Percentiles rank a stretch among this genome's conserved stretches.
Conservation (phyloP, 2,888 invertebrate species). For the Leucophenga maculata region DNA sequence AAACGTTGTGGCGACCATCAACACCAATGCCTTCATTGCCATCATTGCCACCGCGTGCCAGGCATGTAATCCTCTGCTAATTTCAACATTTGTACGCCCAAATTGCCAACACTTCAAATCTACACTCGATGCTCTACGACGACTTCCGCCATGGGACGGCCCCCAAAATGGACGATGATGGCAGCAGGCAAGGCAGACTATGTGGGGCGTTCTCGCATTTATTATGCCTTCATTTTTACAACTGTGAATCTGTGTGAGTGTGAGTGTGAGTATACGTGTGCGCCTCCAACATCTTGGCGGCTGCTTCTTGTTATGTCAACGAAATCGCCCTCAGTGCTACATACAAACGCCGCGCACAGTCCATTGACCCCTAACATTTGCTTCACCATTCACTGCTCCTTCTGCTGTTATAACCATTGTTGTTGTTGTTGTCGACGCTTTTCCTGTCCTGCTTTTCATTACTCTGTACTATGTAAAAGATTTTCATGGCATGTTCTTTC, state of each 20-base stretch:
- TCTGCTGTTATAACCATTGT: background rate
- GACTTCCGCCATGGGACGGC: background rate
- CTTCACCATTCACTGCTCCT: background rate
- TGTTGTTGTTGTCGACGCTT: background rate
- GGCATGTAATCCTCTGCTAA: slow-evolving; percentile 6
- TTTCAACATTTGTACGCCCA: slow-evolving; percentile 14
- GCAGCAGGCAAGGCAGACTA: no score
- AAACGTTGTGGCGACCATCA: background rate
- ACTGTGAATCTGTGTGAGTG: background rate
- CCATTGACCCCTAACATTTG: slow-evolving; percentile 19
- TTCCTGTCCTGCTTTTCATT: background rate
- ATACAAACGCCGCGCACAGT: slow-evolving; percentile 4
- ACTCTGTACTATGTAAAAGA: no score
- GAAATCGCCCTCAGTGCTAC: background rate
- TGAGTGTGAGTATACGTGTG: slow-evolving; percentile 19
- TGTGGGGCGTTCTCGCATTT: background rate
- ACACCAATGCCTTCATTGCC: background rate
- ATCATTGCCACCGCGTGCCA: background rate
- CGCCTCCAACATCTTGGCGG: background rate
- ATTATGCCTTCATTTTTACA: background rate
- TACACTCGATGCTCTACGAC: background rate
- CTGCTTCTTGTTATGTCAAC: background rate
- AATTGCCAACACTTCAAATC: slow-evolving; percentile 13
- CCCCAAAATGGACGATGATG: background rate
- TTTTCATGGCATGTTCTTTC: no score